These are phyloP conservation scores for Rhagonycha fulva DNA, from an alignment of 2,888 invertebrate species.

Conservation along the genomic window DNA sequence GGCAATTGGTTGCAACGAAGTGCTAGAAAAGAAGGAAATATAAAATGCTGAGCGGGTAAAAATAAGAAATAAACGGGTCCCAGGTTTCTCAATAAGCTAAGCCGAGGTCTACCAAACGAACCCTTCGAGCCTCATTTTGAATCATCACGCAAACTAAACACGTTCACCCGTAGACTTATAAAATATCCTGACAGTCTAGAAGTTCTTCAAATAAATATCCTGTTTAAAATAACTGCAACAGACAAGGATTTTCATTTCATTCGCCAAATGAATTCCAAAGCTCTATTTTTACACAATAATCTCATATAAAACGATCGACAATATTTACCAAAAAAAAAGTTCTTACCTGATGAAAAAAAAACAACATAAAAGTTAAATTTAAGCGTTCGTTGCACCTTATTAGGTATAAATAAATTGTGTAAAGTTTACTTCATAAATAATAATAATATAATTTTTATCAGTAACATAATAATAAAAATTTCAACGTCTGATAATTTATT, in stretches of 20 bases:
- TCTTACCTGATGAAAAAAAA: no score
- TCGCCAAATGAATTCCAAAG: constrained; percentile 10
- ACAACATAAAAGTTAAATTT: not conserved
- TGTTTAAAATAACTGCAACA: constrained; percentile 29
- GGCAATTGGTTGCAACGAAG: constrained; percentile 24
- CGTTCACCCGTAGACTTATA: constrained; percentile 36
- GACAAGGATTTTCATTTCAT: constrained; percentile 20
- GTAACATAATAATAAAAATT: not conserved
- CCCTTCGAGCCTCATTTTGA: constrained; percentile 34
- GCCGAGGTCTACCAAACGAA: constrained; percentile 31
- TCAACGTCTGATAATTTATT: not conserved
- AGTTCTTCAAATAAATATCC: constrained; percentile 31
- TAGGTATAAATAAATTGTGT: not conserved
- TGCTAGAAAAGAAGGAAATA: constrained; percentile 30
- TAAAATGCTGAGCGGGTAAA: constrained; percentile 36
- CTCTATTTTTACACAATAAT: not conserved
- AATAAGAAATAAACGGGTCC: constrained; percentile 36
- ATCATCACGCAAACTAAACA: constrained; percentile 35
- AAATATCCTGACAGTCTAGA: constrained; percentile 35
- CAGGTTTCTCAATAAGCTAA: constrained; percentile 33
- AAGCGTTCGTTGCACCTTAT: not conserved
- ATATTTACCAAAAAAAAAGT: not conserved
- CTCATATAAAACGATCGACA: not conserved
- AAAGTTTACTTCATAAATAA: not conserved
- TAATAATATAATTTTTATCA: not conserved